Percentiles rank a stretch among this genome's conserved stretches.
These are phyloP conservation scores for Barnardius zonarius DNA, from an alignment of 2,113 vertebrate genomes.

Conservation along the genomic window DNA sequence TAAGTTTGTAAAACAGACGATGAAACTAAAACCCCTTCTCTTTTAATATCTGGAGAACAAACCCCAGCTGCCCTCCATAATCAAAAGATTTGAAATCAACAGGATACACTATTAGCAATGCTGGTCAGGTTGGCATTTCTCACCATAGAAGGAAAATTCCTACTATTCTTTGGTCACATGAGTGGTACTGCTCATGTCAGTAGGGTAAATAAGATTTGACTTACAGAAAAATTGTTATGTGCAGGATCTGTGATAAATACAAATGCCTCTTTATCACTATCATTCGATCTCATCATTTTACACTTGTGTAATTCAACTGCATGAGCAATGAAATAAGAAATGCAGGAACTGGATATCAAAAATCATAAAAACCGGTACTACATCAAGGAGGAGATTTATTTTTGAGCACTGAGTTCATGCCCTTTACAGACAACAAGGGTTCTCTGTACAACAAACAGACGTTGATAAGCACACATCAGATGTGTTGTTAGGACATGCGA, in stretches of 20 bases:
- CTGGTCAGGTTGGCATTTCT: not conserved
- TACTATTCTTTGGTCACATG: not conserved
- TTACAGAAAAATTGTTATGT: not conserved
- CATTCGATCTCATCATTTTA: not conserved
- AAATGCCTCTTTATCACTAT: not conserved
- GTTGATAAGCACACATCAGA: not conserved
- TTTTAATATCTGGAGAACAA: not conserved
- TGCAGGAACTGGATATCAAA: not conserved
- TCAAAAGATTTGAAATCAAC: not conserved
- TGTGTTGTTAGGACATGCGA: not conserved
- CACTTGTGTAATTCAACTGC: not conserved
- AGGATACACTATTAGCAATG: not conserved
- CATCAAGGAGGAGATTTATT: not conserved
- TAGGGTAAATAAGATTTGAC: not conserved
- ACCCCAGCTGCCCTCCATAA: not conserved
- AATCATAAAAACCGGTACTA: not conserved
- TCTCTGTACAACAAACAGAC: not conserved
- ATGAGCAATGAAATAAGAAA: not conserved
- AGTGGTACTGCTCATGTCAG: not conserved
- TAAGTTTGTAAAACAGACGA: not conserved
- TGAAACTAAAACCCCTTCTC: not conserved
- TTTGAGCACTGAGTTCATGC: not conserved
- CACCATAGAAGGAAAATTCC: not conserved
- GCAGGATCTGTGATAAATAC: not conserved
- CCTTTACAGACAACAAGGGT: not conserved